Percentiles rank a stretch among this genome's conserved stretches.
Conservation (phyloP, 1,140 invertebrate genomes). For the Eciton burchellii region DNA sequence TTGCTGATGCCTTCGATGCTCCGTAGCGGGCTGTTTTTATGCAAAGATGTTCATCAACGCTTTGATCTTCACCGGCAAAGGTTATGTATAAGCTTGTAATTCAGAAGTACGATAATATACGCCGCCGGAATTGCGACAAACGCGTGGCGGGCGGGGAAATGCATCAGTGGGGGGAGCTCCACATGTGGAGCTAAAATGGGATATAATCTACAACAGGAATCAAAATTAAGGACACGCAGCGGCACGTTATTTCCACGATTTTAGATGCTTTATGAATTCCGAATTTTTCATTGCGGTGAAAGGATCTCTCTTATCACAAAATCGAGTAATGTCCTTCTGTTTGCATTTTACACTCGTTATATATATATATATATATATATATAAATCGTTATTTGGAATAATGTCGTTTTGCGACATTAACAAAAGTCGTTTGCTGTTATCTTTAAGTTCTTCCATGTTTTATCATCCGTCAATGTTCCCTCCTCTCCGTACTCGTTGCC, state of each 20-base stretch:
- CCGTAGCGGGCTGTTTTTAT: constrained; percentile 48
- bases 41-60: constrained; percentile 51
- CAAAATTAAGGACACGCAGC: not conserved
- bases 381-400: not conserved
- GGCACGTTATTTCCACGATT: not conserved
- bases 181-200: not conserved
- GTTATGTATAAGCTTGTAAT: constrained; percentile 35
- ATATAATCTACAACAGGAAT: no score
- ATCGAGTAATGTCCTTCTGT: not conserved
- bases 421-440: constrained; percentile 2
- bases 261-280: not conserved
- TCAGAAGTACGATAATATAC: constrained; percentile 2
- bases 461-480: constrained; percentile 6
- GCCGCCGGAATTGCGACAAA: constrained; percentile 4
- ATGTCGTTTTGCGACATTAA: not conserved
- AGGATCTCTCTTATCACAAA: not conserved
- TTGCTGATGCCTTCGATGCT: constrained; percentile 52
- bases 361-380: no score
- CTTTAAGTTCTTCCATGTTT: not conserved
- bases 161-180: not conserved
- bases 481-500: not conserved
- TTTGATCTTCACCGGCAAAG: constrained; percentile 52
- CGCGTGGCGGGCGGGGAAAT: not conserved
- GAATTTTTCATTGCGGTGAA: not conserved
- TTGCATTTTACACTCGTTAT: not conserved